A percentile compares a stretch with the other conserved stretches of the same genome.
These are phyloP conservation scores for Xylocopa sonorina DNA, from an alignment of 1,140 invertebrate species.

Conservation along the genomic window DNA sequence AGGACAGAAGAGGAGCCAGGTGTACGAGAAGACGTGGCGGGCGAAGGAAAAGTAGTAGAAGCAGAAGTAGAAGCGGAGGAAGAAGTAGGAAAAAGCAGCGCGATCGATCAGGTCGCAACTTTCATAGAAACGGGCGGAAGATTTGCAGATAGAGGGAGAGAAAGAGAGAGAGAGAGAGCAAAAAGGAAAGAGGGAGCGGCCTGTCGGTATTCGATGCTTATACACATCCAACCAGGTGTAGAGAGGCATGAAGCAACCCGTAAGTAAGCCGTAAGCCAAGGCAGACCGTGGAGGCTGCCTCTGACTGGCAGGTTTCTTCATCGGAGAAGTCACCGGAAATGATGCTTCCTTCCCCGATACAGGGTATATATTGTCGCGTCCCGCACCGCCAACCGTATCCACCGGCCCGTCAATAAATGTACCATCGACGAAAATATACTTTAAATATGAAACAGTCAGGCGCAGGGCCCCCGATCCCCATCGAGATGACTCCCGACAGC, in stretches of 20 bases:
- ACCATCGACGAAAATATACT: conserved; percentile 76
- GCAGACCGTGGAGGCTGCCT: conserved; percentile 64
- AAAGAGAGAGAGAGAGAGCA: conserved; percentile 34
- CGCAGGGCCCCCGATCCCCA: conserved; percentile 75
- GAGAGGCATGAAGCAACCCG: conserved; percentile 72
- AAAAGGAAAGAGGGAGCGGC: conserved; percentile 24
- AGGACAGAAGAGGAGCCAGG: not conserved
- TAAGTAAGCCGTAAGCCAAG: conserved; percentile 71
- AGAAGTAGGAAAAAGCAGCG: conserved; percentile 17
- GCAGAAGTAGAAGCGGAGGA: not conserved
- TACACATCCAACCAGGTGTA: conserved; percentile 69
- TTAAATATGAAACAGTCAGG: conserved; percentile 82
- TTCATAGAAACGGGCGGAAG: conserved; percentile 62
- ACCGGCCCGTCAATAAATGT: conserved; percentile 72
- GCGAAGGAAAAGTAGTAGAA: not conserved
- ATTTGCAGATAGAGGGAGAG: conserved; percentile 50
- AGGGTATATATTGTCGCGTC: conserved; percentile 74
- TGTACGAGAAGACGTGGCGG: not conserved
- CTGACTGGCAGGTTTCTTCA: conserved; percentile 81
- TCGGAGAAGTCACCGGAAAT: conserved; percentile 82
- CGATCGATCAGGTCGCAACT: conserved; percentile 67
- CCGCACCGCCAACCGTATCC: conserved; percentile 43
- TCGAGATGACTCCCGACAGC: conserved; percentile 77
- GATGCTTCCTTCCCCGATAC: conserved; percentile 72
- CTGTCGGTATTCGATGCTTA: conserved; percentile 69